These are phyloP conservation scores for Germaria angustata DNA, from an alignment of 2,888 invertebrate species.

Conservation along the genomic window DNA sequence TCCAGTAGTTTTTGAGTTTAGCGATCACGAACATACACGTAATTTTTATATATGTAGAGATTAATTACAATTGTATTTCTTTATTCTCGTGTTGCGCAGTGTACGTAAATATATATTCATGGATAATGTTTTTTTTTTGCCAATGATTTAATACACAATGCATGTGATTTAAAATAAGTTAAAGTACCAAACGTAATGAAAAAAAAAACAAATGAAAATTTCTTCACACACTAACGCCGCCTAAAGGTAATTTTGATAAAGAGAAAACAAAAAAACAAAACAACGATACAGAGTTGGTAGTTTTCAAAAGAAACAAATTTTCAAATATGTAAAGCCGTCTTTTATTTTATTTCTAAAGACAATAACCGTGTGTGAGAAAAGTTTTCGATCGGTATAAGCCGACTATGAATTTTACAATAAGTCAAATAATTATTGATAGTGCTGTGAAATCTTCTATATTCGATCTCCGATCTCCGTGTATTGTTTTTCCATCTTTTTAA, in stretches of 20 bases:
- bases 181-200: not conserved
- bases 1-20: too few species aligned
- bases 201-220: conserved; percentile 33
- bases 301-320: conserved; percentile 44
- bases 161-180: conserved; percentile 59
- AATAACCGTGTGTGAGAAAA: conserved; percentile 7
- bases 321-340: conserved; percentile 36
- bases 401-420: too few species aligned
- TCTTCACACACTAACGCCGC: conserved; percentile 59
- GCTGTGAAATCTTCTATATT: too few species aligned
- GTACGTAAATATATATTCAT: not conserved
- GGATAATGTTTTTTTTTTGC: not conserved
- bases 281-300: conserved; percentile 13
- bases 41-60: too few species aligned
- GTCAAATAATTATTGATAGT: too few species aligned
- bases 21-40: too few species aligned
- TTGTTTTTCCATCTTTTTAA: too few species aligned
- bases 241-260: conserved; percentile 19
- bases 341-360: conserved; percentile 23
- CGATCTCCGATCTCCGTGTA: too few species aligned
- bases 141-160: conserved; percentile 44
- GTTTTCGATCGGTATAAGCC: not conserved
- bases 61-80: not conserved
- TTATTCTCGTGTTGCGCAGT: not conserved
- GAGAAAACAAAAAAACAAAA: not conserved